Evolutionary conservation across 2,113 vertebrate genomes (phyloP).

Genomic region (Megaleporinus macrocephalus): DNA sequence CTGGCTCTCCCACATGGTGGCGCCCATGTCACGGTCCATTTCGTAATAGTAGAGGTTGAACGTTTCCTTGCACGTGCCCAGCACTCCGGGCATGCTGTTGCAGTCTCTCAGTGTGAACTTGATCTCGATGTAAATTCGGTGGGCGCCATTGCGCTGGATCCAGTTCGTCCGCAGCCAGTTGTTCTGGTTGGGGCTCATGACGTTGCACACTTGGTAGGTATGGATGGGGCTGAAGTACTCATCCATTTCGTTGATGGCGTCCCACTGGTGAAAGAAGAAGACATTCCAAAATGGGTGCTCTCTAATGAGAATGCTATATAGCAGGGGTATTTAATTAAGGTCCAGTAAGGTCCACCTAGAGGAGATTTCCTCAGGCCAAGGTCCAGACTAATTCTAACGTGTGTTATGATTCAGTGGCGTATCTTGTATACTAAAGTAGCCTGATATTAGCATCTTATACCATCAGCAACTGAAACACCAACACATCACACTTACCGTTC

Average conservation of each 20-base stretch:
- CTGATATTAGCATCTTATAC: too few species aligned
- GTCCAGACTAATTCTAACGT: too few species aligned
- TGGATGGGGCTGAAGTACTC: constrained; percentile 95
- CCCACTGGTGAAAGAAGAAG: constrained; percentile 82
- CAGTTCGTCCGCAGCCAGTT: constrained; percentile 95
- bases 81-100: constrained; percentile 95
- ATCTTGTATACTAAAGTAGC: too few species aligned
- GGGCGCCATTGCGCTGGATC: constrained; percentile 88
- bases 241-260: constrained; percentile 97
- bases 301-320: background rate
- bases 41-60: constrained; percentile 97
- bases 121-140: constrained; percentile 92
- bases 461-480: too few species aligned
- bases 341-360: too few species aligned
- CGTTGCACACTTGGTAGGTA: constrained; percentile 97
- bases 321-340: too few species aligned
- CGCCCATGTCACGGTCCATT: constrained; percentile 88
- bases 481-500: too few species aligned
- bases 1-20: constrained; percentile 87
- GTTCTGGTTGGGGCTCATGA: constrained; percentile 97
- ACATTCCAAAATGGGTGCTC: background rate
- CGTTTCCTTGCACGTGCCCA: constrained; percentile 98
- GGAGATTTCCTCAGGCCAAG: too few species aligned
- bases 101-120: constrained; percentile 96
- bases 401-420: too few species aligned